Evolutionary conservation across 92 coral and sea anemone species (phyloP), one percentile per base, ranked within the genome.

Genomic region (Siderastrea siderea): DNA sequence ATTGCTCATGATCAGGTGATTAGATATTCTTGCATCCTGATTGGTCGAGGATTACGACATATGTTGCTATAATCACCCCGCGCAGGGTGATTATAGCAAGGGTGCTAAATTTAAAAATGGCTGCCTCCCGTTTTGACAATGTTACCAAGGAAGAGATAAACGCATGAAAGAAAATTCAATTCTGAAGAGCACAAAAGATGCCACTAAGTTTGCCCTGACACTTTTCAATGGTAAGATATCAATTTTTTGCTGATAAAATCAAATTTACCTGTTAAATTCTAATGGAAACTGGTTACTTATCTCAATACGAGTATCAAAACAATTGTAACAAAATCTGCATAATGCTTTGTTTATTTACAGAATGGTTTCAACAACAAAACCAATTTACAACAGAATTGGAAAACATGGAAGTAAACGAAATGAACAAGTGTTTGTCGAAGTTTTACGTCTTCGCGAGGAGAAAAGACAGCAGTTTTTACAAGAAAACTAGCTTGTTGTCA

Each of bases 401-500:
- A 46, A n/a, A 43, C 49, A 79, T 87, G 91, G 91, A 87, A 9
- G 78, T 79, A 12, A 60, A 79, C 10, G 74, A 80, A 38, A 68
- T 79, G 90, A 74, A 84, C 19, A 15, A 62, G 44, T 69, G 86
- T 49, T 46, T 71, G 3, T 79, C 89, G 47, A 82, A 84, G 83
- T 80, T 90, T 62, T 90, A 80, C 50, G 63, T 86, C 38, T 90
- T 88, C 4, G 72, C 68, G 10, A 73, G 88, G 70, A 90, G 70
- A 51, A 85, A 78, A 54, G 87, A 90, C 59, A 87, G 87, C n/a
- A 79, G 66, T 26, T 61, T 70, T 61, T 90, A 90, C 86, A 90
- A 86, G 65, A 85, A 80, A 47, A 72, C 93, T 26, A 85, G 75
- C 19, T 74, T 79, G 63, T 47, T 86, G 78, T 86, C 89, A 12